Evolutionary conservation across 2,797 vertebrate genomes (phyloP), one percentile per base, ranked within the genome.

Genomic region (Triplophysa yarkandensis): DNA sequence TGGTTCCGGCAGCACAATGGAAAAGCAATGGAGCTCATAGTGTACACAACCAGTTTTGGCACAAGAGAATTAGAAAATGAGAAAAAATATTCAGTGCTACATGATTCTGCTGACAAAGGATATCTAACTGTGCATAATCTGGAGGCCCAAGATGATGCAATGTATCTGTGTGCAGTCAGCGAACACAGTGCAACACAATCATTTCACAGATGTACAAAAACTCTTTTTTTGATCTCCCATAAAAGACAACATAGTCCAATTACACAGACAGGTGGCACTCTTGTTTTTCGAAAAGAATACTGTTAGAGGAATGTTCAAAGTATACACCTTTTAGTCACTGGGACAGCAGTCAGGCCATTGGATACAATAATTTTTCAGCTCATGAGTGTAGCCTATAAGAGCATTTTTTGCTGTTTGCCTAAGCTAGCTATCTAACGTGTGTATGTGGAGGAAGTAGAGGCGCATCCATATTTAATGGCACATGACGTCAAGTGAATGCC

Each of bases 101-200:
- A 85, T n/a, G 28, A 57, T 6, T 4, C 58, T 0, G 0, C 30
- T 76, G 1, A 46, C 0, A 17, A 2, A 1, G 83, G 85, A 21
- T 79, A 72, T 2, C 69, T 86, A 0, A 82, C 46, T 7, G 71
- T 80, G 39, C 79, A 79, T 1, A 63, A 80, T 14, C 5, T 87
- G 76, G 52, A 27, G 60, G 27, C 80, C 17, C n/a, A 2, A 50
- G 87, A 86, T 57, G 54, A 44, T 4, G 85, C 76, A 3, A 0
- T 79, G 78, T 84, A 86, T 64, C 67, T 87, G 77, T 87, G 85
- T 71, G 79, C 81, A 25, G 81, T 82, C 8, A 75, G 77, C 44
- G 0, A 83, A 54, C 84, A 85, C 72, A 65, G 80, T 78, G 72
- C 30, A 55, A 43, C 76, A 83, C 58, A 71, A 16, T 70, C 27